Percentiles rank a stretch among this genome's conserved stretches.
Evolutionary conservation across 2,888 invertebrate species (phyloP).

Genomic region (Galerucella pusilla): DNA sequence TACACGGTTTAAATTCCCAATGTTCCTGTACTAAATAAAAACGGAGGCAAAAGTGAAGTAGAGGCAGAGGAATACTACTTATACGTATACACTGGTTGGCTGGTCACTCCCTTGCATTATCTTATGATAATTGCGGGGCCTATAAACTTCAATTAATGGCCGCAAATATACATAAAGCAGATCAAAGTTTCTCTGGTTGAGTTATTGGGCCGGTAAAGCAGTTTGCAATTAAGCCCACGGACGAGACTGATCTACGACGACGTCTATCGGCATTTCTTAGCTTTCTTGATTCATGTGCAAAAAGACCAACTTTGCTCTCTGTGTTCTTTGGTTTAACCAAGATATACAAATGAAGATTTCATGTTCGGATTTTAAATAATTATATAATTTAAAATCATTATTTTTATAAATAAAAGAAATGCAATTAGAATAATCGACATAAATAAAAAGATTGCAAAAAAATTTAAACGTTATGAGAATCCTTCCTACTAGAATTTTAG

Average conservation of each 20-base stretch:
- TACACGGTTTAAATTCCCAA: constrained; percentile 40
- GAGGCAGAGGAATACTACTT: constrained; percentile 34
- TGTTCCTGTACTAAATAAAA: constrained; percentile 37
- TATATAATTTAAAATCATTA: background rate
- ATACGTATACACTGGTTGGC: constrained; percentile 49
- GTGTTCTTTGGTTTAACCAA: constrained; percentile 15
- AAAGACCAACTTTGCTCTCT: constrained; percentile 36
- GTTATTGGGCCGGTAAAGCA: constrained; percentile 62
- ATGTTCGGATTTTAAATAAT: background rate
- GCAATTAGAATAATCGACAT: background rate
- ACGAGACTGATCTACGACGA: constrained; percentile 65
- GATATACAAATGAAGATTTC: constrained; percentile 16
- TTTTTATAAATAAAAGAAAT: background rate
- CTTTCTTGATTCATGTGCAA: constrained; percentile 55
- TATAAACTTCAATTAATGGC: constrained; percentile 66
- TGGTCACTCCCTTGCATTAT: constrained; percentile 64
- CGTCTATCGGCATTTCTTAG: constrained; percentile 58
- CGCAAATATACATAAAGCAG: constrained; percentile 65
- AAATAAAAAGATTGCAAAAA: too few species aligned
- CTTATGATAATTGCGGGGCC: constrained; percentile 65
- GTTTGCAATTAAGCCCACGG: constrained; percentile 65
- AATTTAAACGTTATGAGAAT: too few species aligned
- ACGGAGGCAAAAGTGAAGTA: constrained; percentile 44
- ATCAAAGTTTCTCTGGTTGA: constrained; percentile 64
- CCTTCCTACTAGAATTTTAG: too few species aligned